A percentile compares a stretch with the other conserved stretches of the same genome.
Evolutionary conservation across 2,113 vertebrate species (phyloP).

Genomic region (Mesitornis unicolor): DNA sequence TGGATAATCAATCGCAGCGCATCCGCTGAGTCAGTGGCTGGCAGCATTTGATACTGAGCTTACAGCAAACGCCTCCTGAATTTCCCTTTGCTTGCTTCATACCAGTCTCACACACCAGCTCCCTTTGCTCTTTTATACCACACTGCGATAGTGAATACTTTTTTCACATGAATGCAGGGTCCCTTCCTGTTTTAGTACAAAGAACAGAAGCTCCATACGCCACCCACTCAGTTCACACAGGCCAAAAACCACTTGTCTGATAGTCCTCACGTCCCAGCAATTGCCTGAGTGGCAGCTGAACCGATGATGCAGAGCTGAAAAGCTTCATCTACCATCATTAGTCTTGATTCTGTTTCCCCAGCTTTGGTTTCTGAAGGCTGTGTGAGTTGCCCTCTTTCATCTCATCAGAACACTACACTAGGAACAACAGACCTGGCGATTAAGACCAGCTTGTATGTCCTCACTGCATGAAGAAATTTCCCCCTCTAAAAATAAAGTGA

Average conservation of each 20-base stretch:
- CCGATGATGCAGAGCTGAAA: neutral
- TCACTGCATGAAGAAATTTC: neutral
- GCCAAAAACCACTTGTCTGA: neutral
- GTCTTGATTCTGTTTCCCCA: neutral
- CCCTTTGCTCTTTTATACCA: neutral
- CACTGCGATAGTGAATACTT: fast-evolving
- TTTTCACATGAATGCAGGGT: neutral
- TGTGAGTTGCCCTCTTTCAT: neutral
- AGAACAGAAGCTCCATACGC: neutral
- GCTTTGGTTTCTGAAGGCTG: neutral
- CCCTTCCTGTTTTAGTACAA: neutral
- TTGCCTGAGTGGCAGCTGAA: neutral
- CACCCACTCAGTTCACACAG: neutral
- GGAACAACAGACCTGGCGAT: fast-evolving
- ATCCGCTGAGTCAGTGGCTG: neutral
- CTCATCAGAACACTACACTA: neutral
- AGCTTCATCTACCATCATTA: neutral
- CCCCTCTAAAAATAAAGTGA: neutral
- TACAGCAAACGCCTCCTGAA: neutral
- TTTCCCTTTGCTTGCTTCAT: neutral
- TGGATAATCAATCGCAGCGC: neutral
- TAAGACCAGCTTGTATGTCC: neutral
- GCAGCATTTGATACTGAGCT: neutral
- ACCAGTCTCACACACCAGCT: neutral
- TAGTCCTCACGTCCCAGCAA: neutral